Evolutionary conservation across 2,888 invertebrate genomes (phyloP), one percentile per base, ranked within the genome.

Genomic region (Limnephilus lunatus): DNA sequence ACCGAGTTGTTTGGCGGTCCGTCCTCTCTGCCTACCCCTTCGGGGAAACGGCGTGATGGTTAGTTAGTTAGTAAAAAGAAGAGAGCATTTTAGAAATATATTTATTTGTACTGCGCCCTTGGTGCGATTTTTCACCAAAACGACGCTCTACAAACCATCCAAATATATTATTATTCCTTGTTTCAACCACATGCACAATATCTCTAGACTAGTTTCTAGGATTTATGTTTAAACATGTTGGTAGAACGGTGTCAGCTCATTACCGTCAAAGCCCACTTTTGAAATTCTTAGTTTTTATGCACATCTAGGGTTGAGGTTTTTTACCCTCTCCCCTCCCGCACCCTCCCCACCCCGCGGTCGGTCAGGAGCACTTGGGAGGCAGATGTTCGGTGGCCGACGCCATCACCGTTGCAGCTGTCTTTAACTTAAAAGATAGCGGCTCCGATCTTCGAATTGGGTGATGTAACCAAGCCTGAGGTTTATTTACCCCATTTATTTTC

Each of bases 351-450:
- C 25, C 35, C 35, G 1, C 11, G 35, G 35, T 85, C 25, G 30
- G 14, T 30, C 44, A 11, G 44, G 86, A 44, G 30, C 86, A 86
- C 86, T 39, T 86, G 86, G 48, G 14, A 25, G 86, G 86, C 86
- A 86, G 86, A 86, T 86, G 86, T 44, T n/a, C 30, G 44, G n/a
- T 31, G 44, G 39, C 39, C 44, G 25, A 14, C 44, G 30, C 48
- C 44, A 39, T 44, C 14, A 30, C 30, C 44, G 25, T 39, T 86
- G 48, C 86, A 86, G 86, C 86, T 86, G 86, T 15, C 44, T 30
- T 86, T 85, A 68, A 25, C 68, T 68, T 44, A n/a, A 30, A 30
- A 86, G 86, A 44, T 86, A 86, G 86, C 48, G 48, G 86, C n/a
- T 39, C 44, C 48, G 25, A 68, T 68, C 68, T 68, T 68, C 9